Conservation (phyloP, 2,797 vertebrate genomes). For the Sebastes minor region DNA sequence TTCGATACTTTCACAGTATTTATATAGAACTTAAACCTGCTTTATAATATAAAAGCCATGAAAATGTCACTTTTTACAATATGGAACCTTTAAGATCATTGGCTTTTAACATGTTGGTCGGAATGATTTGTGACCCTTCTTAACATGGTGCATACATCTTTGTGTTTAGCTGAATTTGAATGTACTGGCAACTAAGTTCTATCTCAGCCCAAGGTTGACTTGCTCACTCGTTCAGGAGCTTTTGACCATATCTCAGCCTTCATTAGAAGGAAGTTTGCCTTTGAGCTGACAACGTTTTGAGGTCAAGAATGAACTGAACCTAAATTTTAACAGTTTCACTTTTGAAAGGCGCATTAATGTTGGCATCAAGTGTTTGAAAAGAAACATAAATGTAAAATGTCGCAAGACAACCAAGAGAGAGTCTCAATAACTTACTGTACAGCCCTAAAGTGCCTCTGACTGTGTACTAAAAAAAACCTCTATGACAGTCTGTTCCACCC, state of each 20-base stretch:
- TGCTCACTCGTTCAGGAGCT: background rate
- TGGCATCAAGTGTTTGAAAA: background rate
- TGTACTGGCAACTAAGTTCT: background rate
- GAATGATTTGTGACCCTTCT: background rate
- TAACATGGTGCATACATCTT: background rate
- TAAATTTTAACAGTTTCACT: background rate
- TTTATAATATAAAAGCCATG: too few species aligned
- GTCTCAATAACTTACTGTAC: background rate
- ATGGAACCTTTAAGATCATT: background rate
- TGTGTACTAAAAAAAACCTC: background rate
- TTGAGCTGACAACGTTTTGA: background rate
- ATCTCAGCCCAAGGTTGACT: background rate
- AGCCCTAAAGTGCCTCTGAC: constrained; percentile 9
- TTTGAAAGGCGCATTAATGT: background rate
- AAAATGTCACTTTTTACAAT: too few species aligned
- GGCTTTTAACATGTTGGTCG: background rate
- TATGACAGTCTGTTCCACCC: constrained; percentile 49
- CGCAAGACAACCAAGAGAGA: background rate
- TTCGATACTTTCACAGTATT: too few species aligned
- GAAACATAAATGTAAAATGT: background rate
- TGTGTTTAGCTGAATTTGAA: background rate
- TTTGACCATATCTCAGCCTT: background rate
- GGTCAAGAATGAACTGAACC: background rate
- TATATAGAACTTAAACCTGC: too few species aligned
- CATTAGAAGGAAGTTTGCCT: background rate